Conservation (phyloP, 2,888 invertebrate genomes). For the Caenorhabditis macrosperma region DNA sequence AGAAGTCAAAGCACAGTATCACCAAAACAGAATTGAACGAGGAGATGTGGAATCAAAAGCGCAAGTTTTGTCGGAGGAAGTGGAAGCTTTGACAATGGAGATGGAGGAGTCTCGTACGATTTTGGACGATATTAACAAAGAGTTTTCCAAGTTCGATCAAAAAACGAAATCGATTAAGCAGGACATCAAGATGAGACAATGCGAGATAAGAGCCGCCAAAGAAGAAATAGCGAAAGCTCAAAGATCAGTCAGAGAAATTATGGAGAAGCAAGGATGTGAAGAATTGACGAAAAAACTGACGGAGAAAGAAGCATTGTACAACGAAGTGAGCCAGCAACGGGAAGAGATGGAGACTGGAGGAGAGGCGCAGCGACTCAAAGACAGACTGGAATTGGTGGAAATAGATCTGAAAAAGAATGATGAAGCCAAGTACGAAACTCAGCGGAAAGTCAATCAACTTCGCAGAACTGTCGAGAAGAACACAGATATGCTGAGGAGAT, state of each 20-base stretch:
- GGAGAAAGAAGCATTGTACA: background rate
- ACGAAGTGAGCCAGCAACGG: background rate
- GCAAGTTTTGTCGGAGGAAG: conserved; percentile 23
- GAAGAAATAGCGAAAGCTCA: background rate
- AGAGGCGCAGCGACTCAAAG: background rate
- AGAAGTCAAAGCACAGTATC: conserved; percentile 1
- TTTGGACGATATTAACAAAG: background rate
- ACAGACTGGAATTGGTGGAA: background rate
- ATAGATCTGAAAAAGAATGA: conserved; percentile 26
- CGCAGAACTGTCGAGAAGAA: background rate
- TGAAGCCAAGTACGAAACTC: conserved; percentile 8
- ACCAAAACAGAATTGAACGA: background rate
- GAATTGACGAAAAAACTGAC: background rate
- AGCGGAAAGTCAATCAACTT: background rate
- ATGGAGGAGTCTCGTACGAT: background rate
- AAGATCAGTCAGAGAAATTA: background rate
- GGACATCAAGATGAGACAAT: background rate
- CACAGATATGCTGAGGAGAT: background rate
- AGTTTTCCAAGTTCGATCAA: background rate
- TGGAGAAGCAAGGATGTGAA: conserved; percentile 19
- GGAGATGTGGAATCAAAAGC: conserved; percentile 1
- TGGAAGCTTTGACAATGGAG: conserved; percentile 4
- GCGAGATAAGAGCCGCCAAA: background rate
- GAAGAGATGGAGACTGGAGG: conserved; percentile 18
- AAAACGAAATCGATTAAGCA: background rate